These are phyloP conservation scores for Tringa solitaria DNA, from an alignment of 2,113 vertebrate genomes.

Conservation along the genomic window DNA sequence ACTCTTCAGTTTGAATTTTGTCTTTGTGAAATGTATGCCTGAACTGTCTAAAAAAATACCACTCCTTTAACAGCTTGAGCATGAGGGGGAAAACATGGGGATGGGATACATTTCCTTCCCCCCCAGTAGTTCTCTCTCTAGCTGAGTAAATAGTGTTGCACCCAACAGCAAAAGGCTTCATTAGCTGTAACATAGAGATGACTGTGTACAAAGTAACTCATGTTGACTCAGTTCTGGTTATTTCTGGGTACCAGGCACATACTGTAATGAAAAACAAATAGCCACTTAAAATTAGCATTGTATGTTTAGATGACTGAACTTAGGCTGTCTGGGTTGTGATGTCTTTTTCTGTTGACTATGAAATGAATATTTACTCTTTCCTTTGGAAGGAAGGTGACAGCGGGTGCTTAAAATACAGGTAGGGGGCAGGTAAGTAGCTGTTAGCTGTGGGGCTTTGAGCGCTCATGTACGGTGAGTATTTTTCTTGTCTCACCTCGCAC, in stretches of 20 bases:
- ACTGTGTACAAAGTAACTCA: not conserved
- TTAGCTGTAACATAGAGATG: not conserved
- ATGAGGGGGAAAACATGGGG: accelerated
- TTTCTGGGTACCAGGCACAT: not conserved
- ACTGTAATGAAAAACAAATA: not conserved
- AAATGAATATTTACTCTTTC: not conserved
- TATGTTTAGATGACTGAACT: not conserved
- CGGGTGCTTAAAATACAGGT: not conserved
- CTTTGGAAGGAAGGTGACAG: not conserved
- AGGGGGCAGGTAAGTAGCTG: not conserved
- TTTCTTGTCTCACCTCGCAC: not conserved
- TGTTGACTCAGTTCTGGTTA: not conserved
- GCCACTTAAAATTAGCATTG: not conserved
- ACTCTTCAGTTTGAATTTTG: not conserved
- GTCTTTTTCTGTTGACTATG: not conserved
- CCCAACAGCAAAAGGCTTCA: not conserved
- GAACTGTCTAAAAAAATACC: not conserved
- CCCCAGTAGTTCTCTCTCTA: not conserved
- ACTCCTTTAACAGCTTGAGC: not conserved
- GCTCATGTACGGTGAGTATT: accelerated
- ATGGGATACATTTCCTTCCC: not conserved
- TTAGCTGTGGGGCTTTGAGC: not conserved
- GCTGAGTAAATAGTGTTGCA: not conserved
- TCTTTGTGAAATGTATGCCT: not conserved
- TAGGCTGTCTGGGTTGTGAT: not conserved